Evolutionary conservation across 2,113 vertebrate species (phyloP).

Genomic region (Elgaria multicarinata): DNA sequence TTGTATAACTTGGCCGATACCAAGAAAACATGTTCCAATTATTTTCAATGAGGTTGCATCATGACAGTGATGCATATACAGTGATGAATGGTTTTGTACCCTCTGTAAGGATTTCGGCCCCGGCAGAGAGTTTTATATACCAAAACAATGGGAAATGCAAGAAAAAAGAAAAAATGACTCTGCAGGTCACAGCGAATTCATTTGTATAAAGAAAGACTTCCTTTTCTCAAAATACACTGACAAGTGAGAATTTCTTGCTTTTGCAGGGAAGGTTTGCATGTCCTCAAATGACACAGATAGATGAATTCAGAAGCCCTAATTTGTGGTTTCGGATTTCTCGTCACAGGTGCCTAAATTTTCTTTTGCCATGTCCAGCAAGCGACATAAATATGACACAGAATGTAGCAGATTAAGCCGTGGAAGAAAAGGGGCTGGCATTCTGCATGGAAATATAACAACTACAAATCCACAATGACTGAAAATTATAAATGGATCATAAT

Average conservation of each 20-base stretch:
- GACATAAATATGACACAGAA: constrained; percentile 35
- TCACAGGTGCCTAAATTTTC: constrained; percentile 38
- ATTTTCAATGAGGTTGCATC: not conserved
- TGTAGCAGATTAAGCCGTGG: not conserved
- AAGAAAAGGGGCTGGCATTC: not conserved
- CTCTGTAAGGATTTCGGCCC: not conserved
- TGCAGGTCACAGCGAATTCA: constrained; percentile 23
- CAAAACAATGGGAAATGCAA: constrained; percentile 31
- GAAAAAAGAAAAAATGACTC: constrained; percentile 39
- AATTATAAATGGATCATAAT: constrained; percentile 42
- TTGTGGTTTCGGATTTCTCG: constrained; percentile 49
- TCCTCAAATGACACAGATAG: constrained; percentile 43
- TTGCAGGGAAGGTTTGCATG: constrained; percentile 36
- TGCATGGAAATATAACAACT: not conserved
- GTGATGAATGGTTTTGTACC: constrained; percentile 39
- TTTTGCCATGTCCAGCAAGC: constrained; percentile 38
- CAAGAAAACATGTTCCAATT: not conserved
- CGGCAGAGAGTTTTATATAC: constrained; percentile 18
- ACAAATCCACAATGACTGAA: constrained; percentile 28
- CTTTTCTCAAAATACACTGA: not conserved
- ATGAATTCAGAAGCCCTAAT: constrained; percentile 39
- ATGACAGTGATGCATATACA: constrained; percentile 4
- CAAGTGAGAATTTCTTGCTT: constrained; percentile 37
- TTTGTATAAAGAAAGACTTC: constrained; percentile 39
- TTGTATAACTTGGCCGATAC: not conserved